These are phyloP conservation scores for Actenoides lindsayi DNA, from an alignment of 2,113 vertebrate genomes.

Conservation along the genomic window DNA sequence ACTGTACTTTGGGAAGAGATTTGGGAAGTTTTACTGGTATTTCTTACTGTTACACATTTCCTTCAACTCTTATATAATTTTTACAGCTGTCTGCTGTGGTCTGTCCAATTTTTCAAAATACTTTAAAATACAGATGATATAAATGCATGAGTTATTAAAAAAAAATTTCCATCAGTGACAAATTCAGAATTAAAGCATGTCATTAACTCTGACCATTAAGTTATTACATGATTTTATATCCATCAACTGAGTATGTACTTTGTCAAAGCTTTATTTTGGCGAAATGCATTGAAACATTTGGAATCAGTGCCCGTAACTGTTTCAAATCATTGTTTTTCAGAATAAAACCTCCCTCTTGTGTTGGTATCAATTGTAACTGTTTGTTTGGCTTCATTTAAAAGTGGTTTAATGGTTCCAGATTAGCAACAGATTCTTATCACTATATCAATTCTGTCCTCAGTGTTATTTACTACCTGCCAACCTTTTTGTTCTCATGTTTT, in stretches of 20 bases:
- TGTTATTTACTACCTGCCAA: neutral
- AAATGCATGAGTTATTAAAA: neutral
- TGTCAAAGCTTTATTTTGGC: neutral
- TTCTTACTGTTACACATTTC: neutral
- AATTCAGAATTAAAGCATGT: neutral
- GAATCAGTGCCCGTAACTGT: neutral
- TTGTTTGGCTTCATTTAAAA: neutral
- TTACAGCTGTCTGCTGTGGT: neutral
- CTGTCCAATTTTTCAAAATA: neutral
- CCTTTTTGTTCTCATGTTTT: neutral
- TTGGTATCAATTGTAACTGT: neutral
- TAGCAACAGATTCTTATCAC: neutral
- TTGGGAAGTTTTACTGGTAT: neutral
- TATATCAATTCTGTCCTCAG: neutral
- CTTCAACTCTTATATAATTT: neutral
- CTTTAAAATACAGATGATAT: neutral
- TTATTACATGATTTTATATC: neutral
- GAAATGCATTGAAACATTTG: neutral
- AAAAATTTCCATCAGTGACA: neutral
- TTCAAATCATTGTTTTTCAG: neutral
- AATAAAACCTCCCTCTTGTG: neutral
- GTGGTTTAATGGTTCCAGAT: neutral
- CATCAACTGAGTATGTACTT: neutral
- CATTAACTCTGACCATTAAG: neutral
- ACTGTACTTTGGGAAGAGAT: neutral